Base-by-base conservation (phyloP, 1,140 invertebrate species). In the Babylonia areolata region DNA sequence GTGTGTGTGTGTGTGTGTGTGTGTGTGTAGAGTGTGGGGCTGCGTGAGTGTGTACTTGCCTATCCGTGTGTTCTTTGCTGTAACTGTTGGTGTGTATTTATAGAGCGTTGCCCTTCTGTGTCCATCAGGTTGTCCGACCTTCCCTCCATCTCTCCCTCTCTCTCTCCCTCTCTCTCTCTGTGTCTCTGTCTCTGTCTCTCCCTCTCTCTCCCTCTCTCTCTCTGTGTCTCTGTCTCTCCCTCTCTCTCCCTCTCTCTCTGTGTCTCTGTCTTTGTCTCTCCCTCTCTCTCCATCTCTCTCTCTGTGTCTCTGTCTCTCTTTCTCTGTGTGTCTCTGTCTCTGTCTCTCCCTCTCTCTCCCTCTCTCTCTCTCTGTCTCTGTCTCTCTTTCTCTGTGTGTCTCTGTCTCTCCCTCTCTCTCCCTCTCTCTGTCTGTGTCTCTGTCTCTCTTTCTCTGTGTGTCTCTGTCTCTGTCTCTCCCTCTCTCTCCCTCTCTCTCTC, bases 141-240 rank as follows among this genome's bases (percentile, higher is more conserved):
- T 51, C 9, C 46, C 0, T 51, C 9, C 46, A 17, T 51, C 17
- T 51, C 0, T 51, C 2, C 58, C 58, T 23, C 58, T 11, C 58
- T 64, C 58, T 64, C 58, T 64, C 58, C 28, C 9, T 64, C 58
- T 64, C 58, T 64, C 9, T 11, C 58, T 64, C 58, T 64, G 0
- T 64, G 15, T 64, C 58, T 64, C 2, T 64, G 15, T 64, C 58
- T 64, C 9, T 11, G 15, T 64, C 58, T 64, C 58, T 64, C 58
- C 28, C 58, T 64, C 58, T 64, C 58, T 64, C 58, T 64, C 58
- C 28, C 58, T 64, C 58, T 64, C 58, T 64, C 58, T 64, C 58
- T 64, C 58, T 64, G 15, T 64, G 15, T 64, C 58, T 15, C 9
- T 64, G 20, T 64, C 46, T 51, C 46, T 51, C 46, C 20, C 46